Conservation (phyloP, 2,888 invertebrate genomes). For the Drosophila antonietae region DNA sequence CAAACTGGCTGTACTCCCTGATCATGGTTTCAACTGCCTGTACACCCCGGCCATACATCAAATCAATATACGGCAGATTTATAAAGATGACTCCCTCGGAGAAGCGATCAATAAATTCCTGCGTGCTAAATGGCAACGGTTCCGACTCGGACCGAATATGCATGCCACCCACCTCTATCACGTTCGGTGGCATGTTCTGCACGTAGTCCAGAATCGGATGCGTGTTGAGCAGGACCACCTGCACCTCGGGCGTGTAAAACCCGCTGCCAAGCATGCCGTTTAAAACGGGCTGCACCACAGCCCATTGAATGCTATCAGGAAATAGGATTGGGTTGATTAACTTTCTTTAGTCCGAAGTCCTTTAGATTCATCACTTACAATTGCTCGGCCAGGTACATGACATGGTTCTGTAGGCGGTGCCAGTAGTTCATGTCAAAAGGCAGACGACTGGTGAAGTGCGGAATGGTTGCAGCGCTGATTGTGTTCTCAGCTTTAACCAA, state of each 20-base stretch:
- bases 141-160: slow-evolving; percentile 74
- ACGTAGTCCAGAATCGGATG: slow-evolving; percentile 78
- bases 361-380: slow-evolving; percentile 48
- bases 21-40: slow-evolving; percentile 71
- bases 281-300: slow-evolving; percentile 27
- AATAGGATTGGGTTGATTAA: not conserved
- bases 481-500: slow-evolving; percentile 56
- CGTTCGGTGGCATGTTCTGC: slow-evolving; percentile 81
- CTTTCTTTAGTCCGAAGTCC: not conserved
- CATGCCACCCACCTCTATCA: slow-evolving; percentile 83
- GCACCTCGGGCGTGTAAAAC: slow-evolving; percentile 28
- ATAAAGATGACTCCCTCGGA: slow-evolving; percentile 80
- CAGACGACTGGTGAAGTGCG: slow-evolving; percentile 53
- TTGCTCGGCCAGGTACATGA: slow-evolving; percentile 42
- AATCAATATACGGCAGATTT: slow-evolving; percentile 66
- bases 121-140: slow-evolving; percentile 66
- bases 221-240: slow-evolving; percentile 79
- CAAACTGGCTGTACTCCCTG: slow-evolving; percentile 70
- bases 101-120: slow-evolving; percentile 70
- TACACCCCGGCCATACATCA: slow-evolving; percentile 55
- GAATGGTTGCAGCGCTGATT: slow-evolving; percentile 50
- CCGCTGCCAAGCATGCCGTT: not conserved
- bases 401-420: slow-evolving; percentile 58
- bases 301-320: slow-evolving; percentile 26
- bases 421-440: slow-evolving; percentile 53